Evolutionary conservation across 2,113 vertebrate species (phyloP), one percentile per base, ranked within the genome.

Genomic region (Pimephales promelas): DNA sequence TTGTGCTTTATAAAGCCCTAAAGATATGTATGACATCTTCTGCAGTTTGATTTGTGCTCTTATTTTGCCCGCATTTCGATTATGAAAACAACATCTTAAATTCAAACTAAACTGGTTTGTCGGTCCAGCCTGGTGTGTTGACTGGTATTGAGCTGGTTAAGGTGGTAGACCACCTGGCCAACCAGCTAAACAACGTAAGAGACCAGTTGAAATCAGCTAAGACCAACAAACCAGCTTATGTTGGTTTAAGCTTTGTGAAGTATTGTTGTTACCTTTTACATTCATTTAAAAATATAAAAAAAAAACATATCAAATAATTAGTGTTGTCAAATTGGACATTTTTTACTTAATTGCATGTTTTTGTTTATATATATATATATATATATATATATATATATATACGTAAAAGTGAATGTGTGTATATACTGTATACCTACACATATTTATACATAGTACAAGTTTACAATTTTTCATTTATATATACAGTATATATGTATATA

Each of bases 111-210:
- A 2, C 31, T 68, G 31, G 3, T 68, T 43, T 45, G 36, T 71
- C 45, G 36, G 22, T 22, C n/a, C 40, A 71, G 20, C 36, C 66
- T 71, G 36, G 68, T 45, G 36, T 71, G 68, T 7, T 71, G 36
- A 40, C 36, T 45, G 36, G 36, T 43, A 40, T 70, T 70, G 20
- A 40, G 34, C 66, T 40, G 34, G 66, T 40, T 70, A 70, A 22
- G 66, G 66, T 70, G 66, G 66, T 70, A 70, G 66, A 70, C 9
- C 66, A 70, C 43, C 66, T 70, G 34, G 34, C 34, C 22, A 10
- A 4, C 20, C 34, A 70, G 66, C 34, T 61, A 24, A 61, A 61
- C 24, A 40, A 31, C 28, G 18, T 31, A 64, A 31, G 61, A 66
- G 62, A 66, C 28, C 14, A 10, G 28, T 1, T 70, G 34, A 70